A percentile compares a stretch with the other conserved stretches of the same genome.
Evolutionary conservation across 2,888 invertebrate species (phyloP).

Genomic region (Hydrotaea cyrtoneurina): DNA sequence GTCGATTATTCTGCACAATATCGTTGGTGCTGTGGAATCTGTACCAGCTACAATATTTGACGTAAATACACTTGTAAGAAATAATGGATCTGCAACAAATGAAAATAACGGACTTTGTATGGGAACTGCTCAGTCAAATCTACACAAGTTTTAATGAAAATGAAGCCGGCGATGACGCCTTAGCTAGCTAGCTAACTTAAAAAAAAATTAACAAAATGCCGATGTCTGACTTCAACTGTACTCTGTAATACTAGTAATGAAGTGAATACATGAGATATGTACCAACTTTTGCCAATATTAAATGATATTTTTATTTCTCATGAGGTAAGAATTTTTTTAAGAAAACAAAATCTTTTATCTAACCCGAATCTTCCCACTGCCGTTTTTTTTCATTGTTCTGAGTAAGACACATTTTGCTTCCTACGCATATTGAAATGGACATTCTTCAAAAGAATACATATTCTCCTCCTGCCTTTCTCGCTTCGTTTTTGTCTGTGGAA

Average conservation of each 20-base stretch:
- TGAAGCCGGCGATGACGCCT: constrained; percentile 27
- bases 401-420: neutral
- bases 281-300: constrained; percentile 40
- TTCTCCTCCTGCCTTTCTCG: neutral
- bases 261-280: constrained; percentile 18
- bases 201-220: constrained; percentile 32
- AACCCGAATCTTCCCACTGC: constrained; percentile 25
- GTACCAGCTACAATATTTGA: neutral
- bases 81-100: constrained; percentile 1
- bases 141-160: constrained; percentile 11
- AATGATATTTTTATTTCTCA: constrained; percentile 48
- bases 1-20: neutral
- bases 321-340: constrained; percentile 59
- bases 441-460: neutral
- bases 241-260: constrained; percentile 36
- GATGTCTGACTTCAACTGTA: constrained; percentile 49
- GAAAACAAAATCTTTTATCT: constrained; percentile 9
- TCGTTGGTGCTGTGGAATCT: neutral
- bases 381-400: neutral
- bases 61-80: neutral
- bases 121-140: constrained; percentile 4
- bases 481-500: neutral
- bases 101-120: constrained; percentile 4
- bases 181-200: constrained; percentile 33
- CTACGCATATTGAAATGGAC: neutral